These are phyloP conservation scores for Hartigia nigra DNA, from an alignment of 2,888 invertebrate genomes.

Conservation along the genomic window DNA sequence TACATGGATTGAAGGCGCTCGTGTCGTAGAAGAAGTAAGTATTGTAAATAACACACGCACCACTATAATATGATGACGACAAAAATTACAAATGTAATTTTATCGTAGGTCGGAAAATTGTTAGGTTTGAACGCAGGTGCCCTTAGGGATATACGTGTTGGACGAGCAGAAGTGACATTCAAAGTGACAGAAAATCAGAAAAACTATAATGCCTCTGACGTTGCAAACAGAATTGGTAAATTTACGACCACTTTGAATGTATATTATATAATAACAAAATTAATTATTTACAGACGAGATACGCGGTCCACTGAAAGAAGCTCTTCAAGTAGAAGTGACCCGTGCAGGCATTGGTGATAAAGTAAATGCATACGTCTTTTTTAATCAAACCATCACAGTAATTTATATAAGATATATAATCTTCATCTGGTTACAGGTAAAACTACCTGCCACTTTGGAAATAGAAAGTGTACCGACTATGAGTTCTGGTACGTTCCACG, in stretches of 20 bases:
- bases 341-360: slow-evolving; percentile 84
- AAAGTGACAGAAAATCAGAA: slow-evolving; percentile 76
- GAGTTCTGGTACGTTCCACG: slow-evolving; percentile 61
- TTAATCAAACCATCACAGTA: not conserved
- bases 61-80: not conserved
- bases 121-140: slow-evolving; percentile 74
- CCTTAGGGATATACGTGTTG: slow-evolving; percentile 77
- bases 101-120: slow-evolving; percentile 69
- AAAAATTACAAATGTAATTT: not conserved
- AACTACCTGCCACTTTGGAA: slow-evolving; percentile 67
- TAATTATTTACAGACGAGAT: slow-evolving; percentile 68
- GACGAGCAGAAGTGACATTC: slow-evolving; percentile 81
- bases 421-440: slow-evolving; percentile 61
- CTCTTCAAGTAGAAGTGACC: slow-evolving; percentile 76
- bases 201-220: slow-evolving; percentile 75
- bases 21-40: slow-evolving; percentile 70
- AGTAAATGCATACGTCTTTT: slow-evolving; percentile 67
- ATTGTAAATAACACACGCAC: not conserved
- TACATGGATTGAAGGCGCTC: slow-evolving; percentile 79
- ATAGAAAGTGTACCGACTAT: slow-evolving; percentile 43
- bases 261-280: slow-evolving; percentile 1
- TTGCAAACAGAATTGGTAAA: slow-evolving; percentile 76
- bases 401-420: not conserved
- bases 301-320: slow-evolving; percentile 74
- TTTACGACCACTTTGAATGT: not conserved